Evolutionary conservation across 2,888 invertebrate genomes (phyloP), one percentile per base, ranked within the genome.

Genomic region (Latheticus oryzae): DNA sequence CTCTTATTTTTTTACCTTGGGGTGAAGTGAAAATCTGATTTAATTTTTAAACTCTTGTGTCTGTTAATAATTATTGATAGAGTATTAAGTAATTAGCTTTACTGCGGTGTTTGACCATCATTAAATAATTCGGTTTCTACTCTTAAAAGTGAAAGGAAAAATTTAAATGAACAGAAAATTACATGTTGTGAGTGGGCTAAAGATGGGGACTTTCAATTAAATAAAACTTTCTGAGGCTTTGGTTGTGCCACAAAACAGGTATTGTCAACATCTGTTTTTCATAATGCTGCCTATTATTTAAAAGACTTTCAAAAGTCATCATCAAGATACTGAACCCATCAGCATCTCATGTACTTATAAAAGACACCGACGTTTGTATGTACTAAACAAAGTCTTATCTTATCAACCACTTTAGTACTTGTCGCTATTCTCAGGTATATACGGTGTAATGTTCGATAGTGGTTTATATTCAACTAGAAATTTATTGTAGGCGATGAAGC

Each of bases 401-500:
- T 35, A 35, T 35, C 35, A 17, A n/a, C 7, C 2, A 13, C 17
- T 35, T 35, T 16, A 35, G 17, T 17, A 35, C 35, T 35, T 35
- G 35, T 35, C 35, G 15, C 35, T 13, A 35, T 35, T 35, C 35
- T 17, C 35, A 35, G 17, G 5, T 35, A 11, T 35, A 35, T 35
- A 35, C 16, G 5, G 33, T 5, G 7, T 32, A 32, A 16, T 13
- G 17, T 35, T 17, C 19, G 35, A 35, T 35, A 17, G 16, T 35
- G 35, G 16, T 15, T 35, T 35, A 35, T 38, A 38, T 21, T 23
- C 23, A 21, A 40, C 40, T 16, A 7, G 40, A 23, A 40, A 24
- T 35, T 35, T 40, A 40, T 24, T 23, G 40, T 12, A 23, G 40
- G 40, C 16, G 40, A 40, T 40, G 40, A 40, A 23, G 40, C 40